Conservation (phyloP, 92 coral and sea anemone genomes). For the Bergia sp. region DNA sequence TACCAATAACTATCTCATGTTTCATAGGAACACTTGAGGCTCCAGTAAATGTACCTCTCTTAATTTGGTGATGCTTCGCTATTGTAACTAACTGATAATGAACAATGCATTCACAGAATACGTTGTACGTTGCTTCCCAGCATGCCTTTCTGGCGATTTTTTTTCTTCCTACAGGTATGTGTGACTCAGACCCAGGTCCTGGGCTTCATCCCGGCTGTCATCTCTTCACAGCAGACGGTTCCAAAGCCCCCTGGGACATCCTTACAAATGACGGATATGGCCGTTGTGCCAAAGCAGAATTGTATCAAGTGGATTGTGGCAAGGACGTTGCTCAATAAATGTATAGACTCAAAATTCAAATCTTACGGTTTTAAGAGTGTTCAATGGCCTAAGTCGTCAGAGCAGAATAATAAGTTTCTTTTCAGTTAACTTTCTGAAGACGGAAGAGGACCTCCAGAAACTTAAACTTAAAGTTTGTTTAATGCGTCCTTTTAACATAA, state of each 20-base stretch:
- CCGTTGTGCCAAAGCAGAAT: background rate
- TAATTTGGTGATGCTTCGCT: too few relatives aligned
- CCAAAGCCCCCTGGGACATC: background rate
- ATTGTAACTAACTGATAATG: background rate
- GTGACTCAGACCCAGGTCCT: constrained; percentile 1
- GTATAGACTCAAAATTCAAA: too few relatives aligned
- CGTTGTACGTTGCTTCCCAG: background rate
- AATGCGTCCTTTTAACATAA: too few relatives aligned
- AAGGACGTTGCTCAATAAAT: background rate
- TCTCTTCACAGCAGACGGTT: background rate
- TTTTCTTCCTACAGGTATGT: background rate
- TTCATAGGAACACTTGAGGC: too few relatives aligned
- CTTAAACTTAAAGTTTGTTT: too few relatives aligned
- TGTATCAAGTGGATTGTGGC: background rate
- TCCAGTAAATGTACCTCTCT: too few relatives aligned
- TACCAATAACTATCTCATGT: too few relatives aligned
- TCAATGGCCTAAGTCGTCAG: too few relatives aligned
- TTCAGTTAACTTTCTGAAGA: too few relatives aligned
- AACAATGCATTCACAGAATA: background rate
- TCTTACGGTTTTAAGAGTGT: too few relatives aligned
- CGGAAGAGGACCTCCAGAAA: too few relatives aligned
- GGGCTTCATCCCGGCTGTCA: background rate
- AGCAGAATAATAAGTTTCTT: too few relatives aligned
- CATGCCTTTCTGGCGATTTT: background rate
- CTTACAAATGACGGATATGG: background rate